Conservation (phyloP, 2,888 invertebrate species). For the Caradrina kadenii region DNA sequence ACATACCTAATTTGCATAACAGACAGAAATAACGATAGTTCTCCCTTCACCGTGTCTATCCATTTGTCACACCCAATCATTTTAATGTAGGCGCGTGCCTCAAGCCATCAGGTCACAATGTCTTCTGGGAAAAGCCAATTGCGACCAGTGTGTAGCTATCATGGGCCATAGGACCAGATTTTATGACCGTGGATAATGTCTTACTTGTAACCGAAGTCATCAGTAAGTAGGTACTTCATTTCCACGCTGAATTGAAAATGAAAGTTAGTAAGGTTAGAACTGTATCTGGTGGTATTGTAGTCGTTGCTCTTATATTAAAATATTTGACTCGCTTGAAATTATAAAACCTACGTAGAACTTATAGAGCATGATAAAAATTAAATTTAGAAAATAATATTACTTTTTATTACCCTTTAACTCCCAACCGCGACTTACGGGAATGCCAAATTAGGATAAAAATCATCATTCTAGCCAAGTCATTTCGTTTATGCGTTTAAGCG, state of each 20-base stretch:
- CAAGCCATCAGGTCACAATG: conserved; percentile 46
- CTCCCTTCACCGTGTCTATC: conserved; percentile 30
- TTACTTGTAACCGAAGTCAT: conserved; percentile 47
- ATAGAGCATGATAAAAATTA: neutral
- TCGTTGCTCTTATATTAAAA: neutral
- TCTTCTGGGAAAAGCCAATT: conserved; percentile 52
- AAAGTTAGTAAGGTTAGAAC: conserved; percentile 10
- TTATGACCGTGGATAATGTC: conserved; percentile 54
- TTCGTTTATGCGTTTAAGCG: no score
- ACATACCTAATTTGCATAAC: conserved; percentile 22
- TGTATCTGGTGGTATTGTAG: neutral
- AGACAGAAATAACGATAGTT: conserved; percentile 46
- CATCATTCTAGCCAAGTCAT: no score
- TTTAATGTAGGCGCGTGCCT: conserved; percentile 51
- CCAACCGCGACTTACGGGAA: no score
- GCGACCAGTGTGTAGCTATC: conserved; percentile 38
- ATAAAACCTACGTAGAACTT: neutral
- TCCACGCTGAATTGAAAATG: conserved; percentile 49
- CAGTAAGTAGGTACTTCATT: conserved; percentile 49
- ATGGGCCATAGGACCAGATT: conserved; percentile 32
- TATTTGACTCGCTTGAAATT: neutral
- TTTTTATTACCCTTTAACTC: no score
- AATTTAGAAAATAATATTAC: neutral
- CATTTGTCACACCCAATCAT: conserved; percentile 63
- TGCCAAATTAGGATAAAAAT: no score